These are phyloP conservation scores for Crotalus helleri DNA, from an alignment of 2,113 vertebrate species.

Conservation along the genomic window DNA sequence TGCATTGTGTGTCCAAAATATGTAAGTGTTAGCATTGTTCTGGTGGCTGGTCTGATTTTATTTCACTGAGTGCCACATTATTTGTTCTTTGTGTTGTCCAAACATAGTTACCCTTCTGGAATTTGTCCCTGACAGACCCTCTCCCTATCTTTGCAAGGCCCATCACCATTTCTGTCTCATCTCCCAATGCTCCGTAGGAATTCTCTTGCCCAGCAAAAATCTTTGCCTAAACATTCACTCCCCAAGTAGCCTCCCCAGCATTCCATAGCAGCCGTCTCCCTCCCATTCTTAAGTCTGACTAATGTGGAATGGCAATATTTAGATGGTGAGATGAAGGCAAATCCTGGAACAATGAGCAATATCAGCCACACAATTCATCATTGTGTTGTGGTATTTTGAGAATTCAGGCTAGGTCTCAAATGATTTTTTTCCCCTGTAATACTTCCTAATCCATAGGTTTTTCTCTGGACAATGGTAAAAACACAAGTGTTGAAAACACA, in stretches of 20 bases:
- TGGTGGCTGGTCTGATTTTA: background rate
- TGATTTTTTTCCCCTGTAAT: background rate
- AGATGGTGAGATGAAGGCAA: background rate
- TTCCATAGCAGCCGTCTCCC: background rate
- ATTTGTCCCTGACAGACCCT: background rate
- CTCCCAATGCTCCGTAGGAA: background rate
- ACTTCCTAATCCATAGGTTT: background rate
- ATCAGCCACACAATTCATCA: background rate
- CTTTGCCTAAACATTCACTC: background rate
- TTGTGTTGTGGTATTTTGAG: background rate
- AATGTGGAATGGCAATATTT: background rate
- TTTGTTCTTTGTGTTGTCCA: background rate
- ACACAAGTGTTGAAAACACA: background rate
- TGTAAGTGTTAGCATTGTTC: background rate
- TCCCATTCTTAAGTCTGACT: background rate
- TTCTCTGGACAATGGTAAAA: background rate
- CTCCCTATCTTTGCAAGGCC: background rate
- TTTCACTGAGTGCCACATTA: background rate
- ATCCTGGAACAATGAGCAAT: background rate
- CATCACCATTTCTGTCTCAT: background rate
- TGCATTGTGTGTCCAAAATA: background rate
- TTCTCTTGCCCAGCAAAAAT: background rate
- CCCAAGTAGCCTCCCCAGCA: background rate
- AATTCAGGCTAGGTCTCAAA: background rate
- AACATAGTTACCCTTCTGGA: background rate